These are phyloP conservation scores for Centrocercus urophasianus DNA, from an alignment of 2,113 vertebrate genomes.

Conservation along the genomic window DNA sequence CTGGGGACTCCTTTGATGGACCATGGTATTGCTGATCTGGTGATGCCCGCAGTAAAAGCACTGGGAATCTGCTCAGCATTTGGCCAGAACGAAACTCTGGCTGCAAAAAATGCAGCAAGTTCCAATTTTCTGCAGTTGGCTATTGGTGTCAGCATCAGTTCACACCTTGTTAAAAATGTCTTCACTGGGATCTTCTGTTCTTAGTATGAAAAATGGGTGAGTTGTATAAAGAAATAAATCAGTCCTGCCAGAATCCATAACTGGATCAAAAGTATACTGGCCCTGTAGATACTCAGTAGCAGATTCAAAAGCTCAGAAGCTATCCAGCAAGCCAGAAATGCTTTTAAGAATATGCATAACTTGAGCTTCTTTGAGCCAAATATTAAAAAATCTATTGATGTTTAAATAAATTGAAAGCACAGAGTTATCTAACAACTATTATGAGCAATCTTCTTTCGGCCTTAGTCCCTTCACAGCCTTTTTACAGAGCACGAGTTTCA, in stretches of 20 bases:
- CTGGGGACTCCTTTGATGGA: background rate
- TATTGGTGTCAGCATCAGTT: background rate
- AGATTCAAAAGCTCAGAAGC: conserved; percentile 5
- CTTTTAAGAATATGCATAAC: background rate
- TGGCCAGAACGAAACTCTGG: background rate
- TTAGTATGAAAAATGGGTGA: background rate
- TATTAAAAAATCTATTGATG: background rate
- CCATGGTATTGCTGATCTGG: background rate
- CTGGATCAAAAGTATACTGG: background rate
- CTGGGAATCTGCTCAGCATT: background rate
- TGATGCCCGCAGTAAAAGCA: background rate
- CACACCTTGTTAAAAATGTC: background rate
- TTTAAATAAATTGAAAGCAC: background rate
- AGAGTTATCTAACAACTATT: background rate
- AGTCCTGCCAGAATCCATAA: background rate
- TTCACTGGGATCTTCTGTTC: background rate
- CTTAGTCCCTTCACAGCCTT: background rate
- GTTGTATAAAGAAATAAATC: conserved; percentile 1
- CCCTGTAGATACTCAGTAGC: background rate
- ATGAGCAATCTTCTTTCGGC: accelerated
- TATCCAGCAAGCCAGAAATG: background rate
- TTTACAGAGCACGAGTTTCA: background rate
- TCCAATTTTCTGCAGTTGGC: background rate
- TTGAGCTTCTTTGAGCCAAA: background rate
- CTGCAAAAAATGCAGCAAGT: background rate